These are phyloP conservation scores for Metopolophium dirhodum DNA, from an alignment of 1,140 invertebrate species.

Conservation along the genomic window DNA sequence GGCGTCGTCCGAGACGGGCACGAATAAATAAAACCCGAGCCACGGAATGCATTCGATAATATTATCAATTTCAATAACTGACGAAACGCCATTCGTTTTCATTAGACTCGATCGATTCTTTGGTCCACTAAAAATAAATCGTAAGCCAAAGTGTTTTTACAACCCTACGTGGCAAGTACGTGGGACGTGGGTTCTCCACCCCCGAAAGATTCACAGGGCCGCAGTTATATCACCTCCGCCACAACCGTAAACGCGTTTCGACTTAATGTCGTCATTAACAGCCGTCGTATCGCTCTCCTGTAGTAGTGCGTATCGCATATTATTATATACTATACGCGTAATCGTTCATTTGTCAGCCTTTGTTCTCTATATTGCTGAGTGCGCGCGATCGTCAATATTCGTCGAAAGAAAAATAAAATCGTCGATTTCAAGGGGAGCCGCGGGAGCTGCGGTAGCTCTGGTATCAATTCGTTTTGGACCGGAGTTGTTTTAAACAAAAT, in stretches of 20 bases:
- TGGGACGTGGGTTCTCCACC: not conserved
- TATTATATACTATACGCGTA: not conserved
- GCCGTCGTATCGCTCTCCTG: not conserved
- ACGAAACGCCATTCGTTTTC: not conserved
- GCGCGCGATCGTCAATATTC: not conserved
- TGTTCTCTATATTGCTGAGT: not conserved
- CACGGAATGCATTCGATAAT: not conserved
- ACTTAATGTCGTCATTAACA: not conserved
- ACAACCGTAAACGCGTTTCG: not conserved
- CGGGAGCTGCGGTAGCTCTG: not conserved
- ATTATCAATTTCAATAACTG: conserved; percentile 15
- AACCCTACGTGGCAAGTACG: not conserved
- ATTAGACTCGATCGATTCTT: not conserved
- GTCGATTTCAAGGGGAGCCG: not conserved
- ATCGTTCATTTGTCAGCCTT: not conserved
- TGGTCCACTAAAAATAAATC: not conserved
- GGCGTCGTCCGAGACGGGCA: not conserved
- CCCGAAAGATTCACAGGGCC: not conserved
- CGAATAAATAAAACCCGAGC: not conserved
- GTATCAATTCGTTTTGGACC: not conserved
- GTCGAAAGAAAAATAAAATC: not conserved
- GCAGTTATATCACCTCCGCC: not conserved
- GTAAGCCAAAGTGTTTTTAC: not conserved
- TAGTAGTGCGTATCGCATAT: not conserved
- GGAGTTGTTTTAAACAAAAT: not conserved